A percentile compares a stretch with the other conserved stretches of the same genome.
Conservation (phyloP, 2,888 invertebrate species). For the Ametastegia equiseti region DNA sequence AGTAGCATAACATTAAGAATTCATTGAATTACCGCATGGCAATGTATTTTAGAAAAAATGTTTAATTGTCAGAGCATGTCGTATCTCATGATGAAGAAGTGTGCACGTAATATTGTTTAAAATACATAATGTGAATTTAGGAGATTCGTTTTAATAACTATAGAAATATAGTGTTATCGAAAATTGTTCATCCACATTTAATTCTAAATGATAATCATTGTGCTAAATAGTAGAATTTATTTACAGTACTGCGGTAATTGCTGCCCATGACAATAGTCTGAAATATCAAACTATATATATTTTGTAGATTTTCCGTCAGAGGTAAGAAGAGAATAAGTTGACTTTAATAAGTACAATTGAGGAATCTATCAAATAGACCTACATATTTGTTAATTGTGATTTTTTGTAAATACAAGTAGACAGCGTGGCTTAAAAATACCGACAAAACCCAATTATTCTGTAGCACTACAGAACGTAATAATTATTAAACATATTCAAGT, state of each 20-base stretch:
- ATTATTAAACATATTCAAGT: constrained; percentile 26
- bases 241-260: constrained; percentile 29
- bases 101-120: neutral
- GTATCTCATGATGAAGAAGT: neutral
- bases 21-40: neutral
- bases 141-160: neutral
- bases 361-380: constrained; percentile 35
- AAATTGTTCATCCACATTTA: neutral
- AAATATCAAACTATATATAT: constrained; percentile 35
- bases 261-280: constrained; percentile 39
- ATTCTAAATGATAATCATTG: neutral
- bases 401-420: constrained; percentile 36
- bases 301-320: constrained; percentile 30
- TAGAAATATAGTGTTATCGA: neutral
- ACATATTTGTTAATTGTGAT: constrained; percentile 39
- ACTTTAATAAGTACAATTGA: constrained; percentile 24
- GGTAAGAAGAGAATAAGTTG: neutral
- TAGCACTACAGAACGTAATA: constrained; percentile 30
- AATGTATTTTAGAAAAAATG: neutral
- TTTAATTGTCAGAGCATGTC: neutral
- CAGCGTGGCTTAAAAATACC: constrained; percentile 24
- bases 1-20: neutral
- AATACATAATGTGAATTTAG: neutral
- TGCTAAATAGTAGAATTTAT: constrained; percentile 3
- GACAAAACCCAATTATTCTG: neutral